A percentile compares a stretch with the other conserved stretches of the same genome.
Conservation (phyloP, 2,797 vertebrate genomes). For the Trachops cirrhosus region DNA sequence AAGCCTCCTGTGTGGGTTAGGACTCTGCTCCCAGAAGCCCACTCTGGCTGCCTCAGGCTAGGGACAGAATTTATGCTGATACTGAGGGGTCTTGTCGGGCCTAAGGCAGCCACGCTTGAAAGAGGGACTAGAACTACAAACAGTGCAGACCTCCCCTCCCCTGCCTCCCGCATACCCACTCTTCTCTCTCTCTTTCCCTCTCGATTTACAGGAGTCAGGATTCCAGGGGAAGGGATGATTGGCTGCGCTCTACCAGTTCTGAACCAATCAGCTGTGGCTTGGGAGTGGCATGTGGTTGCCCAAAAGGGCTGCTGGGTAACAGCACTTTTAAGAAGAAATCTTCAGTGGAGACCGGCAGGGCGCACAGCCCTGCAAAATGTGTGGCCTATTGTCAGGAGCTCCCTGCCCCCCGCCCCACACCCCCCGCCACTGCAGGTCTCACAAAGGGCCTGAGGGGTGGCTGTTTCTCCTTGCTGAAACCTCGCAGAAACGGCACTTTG, state of each 20-base stretch:
- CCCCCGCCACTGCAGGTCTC: too few species aligned
- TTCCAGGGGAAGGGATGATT: neutral
- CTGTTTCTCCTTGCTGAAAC: neutral
- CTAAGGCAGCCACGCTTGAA: neutral
- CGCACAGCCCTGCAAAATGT: too few species aligned
- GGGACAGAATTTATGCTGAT: neutral
- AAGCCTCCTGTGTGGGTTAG: neutral
- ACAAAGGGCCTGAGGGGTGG: neutral
- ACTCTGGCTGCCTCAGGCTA: neutral
- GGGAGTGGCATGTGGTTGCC: neutral
- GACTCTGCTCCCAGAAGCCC: neutral
- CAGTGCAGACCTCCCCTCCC: neutral
- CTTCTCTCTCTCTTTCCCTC: neutral
- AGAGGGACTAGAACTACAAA: neutral
- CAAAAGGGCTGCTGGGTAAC: neutral
- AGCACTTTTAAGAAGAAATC: neutral
- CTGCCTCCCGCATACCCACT: neutral
- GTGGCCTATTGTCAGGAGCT: neutral
- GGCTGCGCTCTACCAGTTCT: neutral
- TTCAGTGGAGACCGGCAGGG: too few species aligned
- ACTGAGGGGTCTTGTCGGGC: neutral
- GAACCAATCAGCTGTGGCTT: neutral
- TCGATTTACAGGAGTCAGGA: neutral
- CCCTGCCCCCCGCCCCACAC: too few species aligned
- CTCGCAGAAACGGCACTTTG: neutral